Conservation (phyloP, 2,888 invertebrate genomes). For the Dyspetes luteomarginatus region DNA sequence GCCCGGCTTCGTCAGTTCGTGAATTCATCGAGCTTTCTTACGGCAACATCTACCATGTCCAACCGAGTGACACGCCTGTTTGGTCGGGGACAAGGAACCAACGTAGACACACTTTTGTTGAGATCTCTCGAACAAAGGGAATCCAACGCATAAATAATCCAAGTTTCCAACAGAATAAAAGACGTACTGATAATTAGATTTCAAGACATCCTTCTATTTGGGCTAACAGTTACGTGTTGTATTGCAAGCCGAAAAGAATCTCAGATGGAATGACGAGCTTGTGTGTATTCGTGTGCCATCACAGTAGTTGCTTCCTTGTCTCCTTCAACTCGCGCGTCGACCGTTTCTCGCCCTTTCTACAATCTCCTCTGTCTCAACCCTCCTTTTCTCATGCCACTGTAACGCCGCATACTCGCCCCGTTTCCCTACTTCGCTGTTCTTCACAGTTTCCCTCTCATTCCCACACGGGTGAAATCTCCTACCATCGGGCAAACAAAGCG, state of each 20-base stretch:
- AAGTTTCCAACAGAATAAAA: conserved; percentile 68
- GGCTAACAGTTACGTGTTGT: conserved; percentile 70
- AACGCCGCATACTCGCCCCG: conserved; percentile 41
- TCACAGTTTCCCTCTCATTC: conserved; percentile 49
- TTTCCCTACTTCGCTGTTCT: conserved; percentile 44
- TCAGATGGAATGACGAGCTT: conserved; percentile 42
- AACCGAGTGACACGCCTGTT: too few species aligned
- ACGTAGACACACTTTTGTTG: conserved; percentile 37
- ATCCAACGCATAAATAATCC: conserved; percentile 76
- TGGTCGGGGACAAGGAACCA: neutral
- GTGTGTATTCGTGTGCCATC: conserved; percentile 3
- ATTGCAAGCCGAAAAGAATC: conserved; percentile 73
- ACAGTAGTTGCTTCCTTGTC: conserved; percentile 50
- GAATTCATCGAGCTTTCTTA: too few species aligned
- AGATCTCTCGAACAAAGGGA: conserved; percentile 72
- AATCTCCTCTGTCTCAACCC: conserved; percentile 39
- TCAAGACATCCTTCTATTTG: conserved; percentile 74
- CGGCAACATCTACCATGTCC: too few species aligned
- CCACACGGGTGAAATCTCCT: conserved; percentile 46
- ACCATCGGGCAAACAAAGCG: conserved; percentile 73
- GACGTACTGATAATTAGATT: conserved; percentile 78
- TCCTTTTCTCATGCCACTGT: conserved; percentile 37
- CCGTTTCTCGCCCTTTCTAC: conserved; percentile 58
- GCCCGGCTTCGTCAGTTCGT: too few species aligned
- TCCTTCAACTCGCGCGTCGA: conserved; percentile 45